Evolutionary conservation across 1,140 invertebrate genomes (phyloP).

Genomic region (Spodoptera frugiperda): DNA sequence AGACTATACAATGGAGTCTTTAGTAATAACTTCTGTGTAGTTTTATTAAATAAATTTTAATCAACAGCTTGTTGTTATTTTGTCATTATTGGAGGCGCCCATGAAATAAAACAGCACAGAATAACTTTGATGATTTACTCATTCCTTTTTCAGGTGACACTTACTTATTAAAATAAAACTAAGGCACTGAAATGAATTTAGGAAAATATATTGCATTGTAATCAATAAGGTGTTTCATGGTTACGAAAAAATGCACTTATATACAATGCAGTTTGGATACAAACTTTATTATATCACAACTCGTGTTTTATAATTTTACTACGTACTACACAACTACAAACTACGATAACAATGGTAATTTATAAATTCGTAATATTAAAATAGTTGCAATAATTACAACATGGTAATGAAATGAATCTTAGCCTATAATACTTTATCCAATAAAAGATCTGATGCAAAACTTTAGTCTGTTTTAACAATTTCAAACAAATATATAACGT

Average conservation of each 20-base stretch:
- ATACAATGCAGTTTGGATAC: constrained; percentile 48
- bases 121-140: constrained; percentile 49
- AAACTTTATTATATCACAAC: constrained; percentile 58
- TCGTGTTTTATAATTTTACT: constrained; percentile 57
- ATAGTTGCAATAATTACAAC: constrained; percentile 68
- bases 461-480: constrained; percentile 50
- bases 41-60: constrained; percentile 83
- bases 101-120: constrained; percentile 31
- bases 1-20: constrained; percentile 69
- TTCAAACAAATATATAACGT: constrained; percentile 48
- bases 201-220: constrained; percentile 51
- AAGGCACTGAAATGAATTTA: constrained; percentile 45
- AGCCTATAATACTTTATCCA: constrained; percentile 74
- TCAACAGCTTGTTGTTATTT: constrained; percentile 58
- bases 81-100: not conserved
- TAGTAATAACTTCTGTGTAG: constrained; percentile 78
- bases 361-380: constrained; percentile 81
- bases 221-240: constrained; percentile 36
- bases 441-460: constrained; percentile 55
- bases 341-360: constrained; percentile 78
- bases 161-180: constrained; percentile 40
- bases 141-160: constrained; percentile 41
- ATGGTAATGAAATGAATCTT: constrained; percentile 62
- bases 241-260: constrained; percentile 45
- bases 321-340: constrained; percentile 69